A percentile compares a stretch with the other conserved stretches of the same genome.
These are phyloP conservation scores for Axea sp. DNA, from an alignment of 2,888 invertebrate genomes.

Conservation along the genomic window DNA sequence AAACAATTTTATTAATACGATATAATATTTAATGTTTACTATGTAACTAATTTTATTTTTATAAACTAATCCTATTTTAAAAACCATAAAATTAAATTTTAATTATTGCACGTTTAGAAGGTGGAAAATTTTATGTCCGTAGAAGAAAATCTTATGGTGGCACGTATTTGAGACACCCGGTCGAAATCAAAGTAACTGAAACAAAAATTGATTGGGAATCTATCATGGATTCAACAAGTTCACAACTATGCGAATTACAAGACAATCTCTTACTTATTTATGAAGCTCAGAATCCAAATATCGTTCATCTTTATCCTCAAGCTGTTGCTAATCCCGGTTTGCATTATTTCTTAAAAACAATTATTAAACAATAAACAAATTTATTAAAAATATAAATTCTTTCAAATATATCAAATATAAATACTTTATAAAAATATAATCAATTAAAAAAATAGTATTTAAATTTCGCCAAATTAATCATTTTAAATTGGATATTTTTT, in stretches of 20 bases:
- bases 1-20: too few species aligned
- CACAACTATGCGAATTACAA: slow-evolving; percentile 82
- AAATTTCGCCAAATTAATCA: too few species aligned
- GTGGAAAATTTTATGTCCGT: slow-evolving; percentile 72
- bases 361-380: too few species aligned
- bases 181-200: slow-evolving; percentile 74
- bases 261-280: slow-evolving; percentile 83
- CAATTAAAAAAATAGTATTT: too few species aligned
- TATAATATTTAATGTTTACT: not conserved
- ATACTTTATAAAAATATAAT: too few species aligned
- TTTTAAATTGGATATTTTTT: too few species aligned
- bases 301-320: slow-evolving; percentile 80
- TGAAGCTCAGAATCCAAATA: slow-evolving; percentile 83
- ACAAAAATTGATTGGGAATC: slow-evolving; percentile 83
- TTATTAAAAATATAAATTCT: too few species aligned
- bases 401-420: too few species aligned
- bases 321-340: slow-evolving; percentile 77
- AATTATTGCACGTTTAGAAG: slow-evolving; percentile 65
- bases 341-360: slow-evolving; percentile 53
- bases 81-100: too few species aligned
- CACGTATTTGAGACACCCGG: slow-evolving; percentile 70
- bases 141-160: slow-evolving; percentile 75
- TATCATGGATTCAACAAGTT: slow-evolving; percentile 81
- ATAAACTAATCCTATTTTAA: too few species aligned
- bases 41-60: not conserved